Evolutionary conservation across 2,113 vertebrate genomes (phyloP).

Genomic region (Clarias macrocephalus): DNA sequence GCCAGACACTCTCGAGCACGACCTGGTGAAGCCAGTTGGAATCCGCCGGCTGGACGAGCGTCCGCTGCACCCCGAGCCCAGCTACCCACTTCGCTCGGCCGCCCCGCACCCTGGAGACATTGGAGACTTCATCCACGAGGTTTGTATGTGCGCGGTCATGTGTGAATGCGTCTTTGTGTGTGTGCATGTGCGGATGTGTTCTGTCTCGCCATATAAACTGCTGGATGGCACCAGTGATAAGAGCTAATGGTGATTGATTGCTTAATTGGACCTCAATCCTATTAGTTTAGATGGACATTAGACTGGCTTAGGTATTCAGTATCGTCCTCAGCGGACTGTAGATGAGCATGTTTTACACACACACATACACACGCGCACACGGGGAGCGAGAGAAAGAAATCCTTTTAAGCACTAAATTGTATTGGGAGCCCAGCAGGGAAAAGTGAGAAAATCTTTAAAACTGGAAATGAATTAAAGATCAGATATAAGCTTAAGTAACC

Average conservation of each 20-base stretch:
- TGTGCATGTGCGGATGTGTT: conserved; percentile 9
- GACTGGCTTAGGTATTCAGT: conserved; percentile 41
- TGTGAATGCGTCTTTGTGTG: neutral
- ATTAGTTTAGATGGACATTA: conserved; percentile 52
- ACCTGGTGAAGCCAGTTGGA: conserved; percentile 90
- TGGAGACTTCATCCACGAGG: conserved; percentile 98
- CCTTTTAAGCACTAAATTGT: conserved; percentile 36
- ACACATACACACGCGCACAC: neutral
- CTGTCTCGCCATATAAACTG: conserved; percentile 47
- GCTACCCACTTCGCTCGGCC: conserved; percentile 90
- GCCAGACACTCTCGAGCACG: conserved; percentile 91
- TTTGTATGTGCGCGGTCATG: conserved; percentile 53
- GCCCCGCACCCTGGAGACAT: conserved; percentile 97
- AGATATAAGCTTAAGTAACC: conserved; percentile 39
- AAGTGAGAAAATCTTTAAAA: conserved; percentile 54
- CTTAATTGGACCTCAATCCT: conserved; percentile 44
- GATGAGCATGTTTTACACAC: conserved; percentile 4
- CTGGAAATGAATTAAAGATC: conserved; percentile 60
- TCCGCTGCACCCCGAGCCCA: conserved; percentile 91
- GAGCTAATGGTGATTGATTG: conserved; percentile 56
- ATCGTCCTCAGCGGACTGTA: conserved; percentile 26
- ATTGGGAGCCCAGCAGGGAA: conserved; percentile 49
- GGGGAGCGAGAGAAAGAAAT: neutral
- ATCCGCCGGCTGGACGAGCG: conserved; percentile 92
- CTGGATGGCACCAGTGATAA: conserved; percentile 54